A percentile compares a stretch with the other conserved stretches of the same genome.
phyloP scores from a whole-genome alignment of 2,888 invertebrate species.

The Cinara cedri region DNA sequence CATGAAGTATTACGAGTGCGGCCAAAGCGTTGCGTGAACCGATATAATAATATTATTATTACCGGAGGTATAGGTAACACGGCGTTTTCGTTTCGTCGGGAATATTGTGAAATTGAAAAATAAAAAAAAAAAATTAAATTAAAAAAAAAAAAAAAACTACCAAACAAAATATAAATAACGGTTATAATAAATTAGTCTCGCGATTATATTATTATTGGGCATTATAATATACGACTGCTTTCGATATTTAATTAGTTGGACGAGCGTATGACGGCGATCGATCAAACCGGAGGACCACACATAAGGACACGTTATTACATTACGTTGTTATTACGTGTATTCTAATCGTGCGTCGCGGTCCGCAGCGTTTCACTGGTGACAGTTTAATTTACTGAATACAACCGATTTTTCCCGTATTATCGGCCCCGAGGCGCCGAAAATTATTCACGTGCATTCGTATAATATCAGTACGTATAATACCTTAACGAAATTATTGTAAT shows the following conservation, averaged over 20 bases:
- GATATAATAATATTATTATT: too few species aligned
- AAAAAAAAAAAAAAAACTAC: not conserved
- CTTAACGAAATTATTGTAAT: not conserved
- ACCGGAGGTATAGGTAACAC: not conserved
- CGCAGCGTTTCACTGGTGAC: constrained; percentile 14
- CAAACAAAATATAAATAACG: too few species aligned
- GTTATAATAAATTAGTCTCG: constrained; percentile 12
- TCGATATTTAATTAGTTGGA: constrained; percentile 48
- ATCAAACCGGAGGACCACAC: constrained; percentile 42
- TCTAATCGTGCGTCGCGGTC: not conserved
- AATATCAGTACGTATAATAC: too few species aligned
- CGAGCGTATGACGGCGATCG: constrained; percentile 39
- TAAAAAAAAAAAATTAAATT: not conserved
- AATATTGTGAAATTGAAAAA: not conserved
- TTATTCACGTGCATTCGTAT: not conserved
- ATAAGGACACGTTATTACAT: not conserved
- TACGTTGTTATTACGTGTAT: too few species aligned
- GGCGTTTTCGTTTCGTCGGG: not conserved
- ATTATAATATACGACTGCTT: not conserved
- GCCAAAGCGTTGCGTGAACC: too few species aligned
- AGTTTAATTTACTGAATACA: constrained; percentile 39
- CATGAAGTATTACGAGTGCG: too few species aligned
- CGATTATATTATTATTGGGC: constrained; percentile 1
- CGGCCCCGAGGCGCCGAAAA: constrained; percentile 30
- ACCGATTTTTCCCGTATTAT: constrained; percentile 20